phyloP scores from a whole-genome alignment of 92 coral and sea anemone species.

The Siderastrea siderea region DNA sequence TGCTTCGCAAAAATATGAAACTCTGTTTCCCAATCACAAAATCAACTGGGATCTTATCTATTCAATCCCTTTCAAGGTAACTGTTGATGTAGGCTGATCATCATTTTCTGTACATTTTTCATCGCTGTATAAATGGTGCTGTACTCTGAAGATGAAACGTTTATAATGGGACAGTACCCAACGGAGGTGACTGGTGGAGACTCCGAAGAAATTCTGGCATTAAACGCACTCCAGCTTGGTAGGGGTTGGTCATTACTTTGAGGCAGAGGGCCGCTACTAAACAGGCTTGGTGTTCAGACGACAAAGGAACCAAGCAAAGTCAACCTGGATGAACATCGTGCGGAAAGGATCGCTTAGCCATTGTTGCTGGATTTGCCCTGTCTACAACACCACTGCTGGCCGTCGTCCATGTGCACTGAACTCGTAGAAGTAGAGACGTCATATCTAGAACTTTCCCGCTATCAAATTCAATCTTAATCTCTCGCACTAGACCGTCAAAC shows the following conservation, averaged over 20 bases:
- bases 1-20: no score
- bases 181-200: no score
- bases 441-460: not conserved
- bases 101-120: no score
- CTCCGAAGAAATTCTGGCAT: no score
- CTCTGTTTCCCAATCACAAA: no score
- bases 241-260: constrained; percentile 15
- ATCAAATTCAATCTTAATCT: not conserved
- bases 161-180: no score
- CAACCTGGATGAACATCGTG: constrained; percentile 23
- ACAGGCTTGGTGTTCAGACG: constrained; percentile 8
- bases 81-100: no score
- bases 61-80: no score
- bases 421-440: not conserved
- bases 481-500: not conserved
- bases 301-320: constrained; percentile 47
- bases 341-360: not conserved
- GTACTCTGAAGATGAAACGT: no score
- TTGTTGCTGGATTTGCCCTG: not conserved
- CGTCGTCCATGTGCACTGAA: not conserved
- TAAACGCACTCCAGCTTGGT: constrained; percentile 58
- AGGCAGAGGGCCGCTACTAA: not conserved
- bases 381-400: not conserved
- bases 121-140: no score
- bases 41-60: no score